Base-by-base conservation (phyloP, 1,140 invertebrate species). In the Liolophura sinensis region DNA sequence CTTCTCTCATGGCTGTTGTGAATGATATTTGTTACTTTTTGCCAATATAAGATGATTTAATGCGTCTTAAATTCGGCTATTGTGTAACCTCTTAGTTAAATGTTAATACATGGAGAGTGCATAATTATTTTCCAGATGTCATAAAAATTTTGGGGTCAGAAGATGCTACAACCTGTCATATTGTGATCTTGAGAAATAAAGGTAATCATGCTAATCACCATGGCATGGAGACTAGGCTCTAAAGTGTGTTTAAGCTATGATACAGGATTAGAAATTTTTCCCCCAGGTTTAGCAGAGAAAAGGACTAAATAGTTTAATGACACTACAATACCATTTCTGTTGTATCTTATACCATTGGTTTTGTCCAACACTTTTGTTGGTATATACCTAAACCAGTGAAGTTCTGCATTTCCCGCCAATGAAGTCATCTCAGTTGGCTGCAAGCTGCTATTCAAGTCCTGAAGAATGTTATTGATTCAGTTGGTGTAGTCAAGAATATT, bases 141-240 rank as follows among this genome's bases (percentile, higher is more conserved):
- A 71, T 82, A 20, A 67, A 75, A 55, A 92, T 97, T 70, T 87
- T 97, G 64, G 95, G 95, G 63, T 93, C 94, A 67, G 95, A 97
- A 82, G 95, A 97, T 86, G 91, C 92, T 71, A 97, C 95, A 70
- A 96, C 94, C 62, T 97, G 94, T 85, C 91, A 95, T 77, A 94
- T 95, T 77, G 90, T 94, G 56, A 89, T 97, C 61, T 88, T 97
- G 46, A 89, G 93, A 81, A 93, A 96, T 89, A 67, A 71, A 95
- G 93, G 92, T 57, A 61, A 48, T 25, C 14, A 60, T 15, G 18
- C 4, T 48, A 57, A 65, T 57, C 56, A 63, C 54, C 22, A 40
- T 63, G 74, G 40, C 68, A 72, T 47, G 69, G 69, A 27, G 64
- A 49, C 6, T 58, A 73, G 61, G 62, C 70, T 4, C 66, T 73